phyloP scores from a whole-genome alignment of 2,113 vertebrate genomes.

The Kryptolebias marmoratus region DNA sequence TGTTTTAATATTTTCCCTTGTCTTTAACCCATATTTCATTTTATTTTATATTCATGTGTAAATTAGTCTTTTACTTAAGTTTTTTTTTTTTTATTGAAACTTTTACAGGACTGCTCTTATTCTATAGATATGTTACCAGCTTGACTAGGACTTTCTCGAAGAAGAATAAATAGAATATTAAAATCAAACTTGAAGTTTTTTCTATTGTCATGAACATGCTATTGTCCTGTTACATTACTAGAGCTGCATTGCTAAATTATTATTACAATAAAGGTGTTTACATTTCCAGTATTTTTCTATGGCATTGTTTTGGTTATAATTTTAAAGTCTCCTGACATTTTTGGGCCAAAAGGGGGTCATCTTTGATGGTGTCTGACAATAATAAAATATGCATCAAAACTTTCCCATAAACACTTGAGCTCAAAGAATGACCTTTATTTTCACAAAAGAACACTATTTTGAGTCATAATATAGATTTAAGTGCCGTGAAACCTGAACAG shows the following conservation, averaged over 20 bases:
- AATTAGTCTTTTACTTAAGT: too few relatives aligned
- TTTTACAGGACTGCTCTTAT: too few relatives aligned
- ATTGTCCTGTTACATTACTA: too few relatives aligned
- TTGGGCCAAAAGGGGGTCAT: background rate
- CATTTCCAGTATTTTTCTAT: background rate
- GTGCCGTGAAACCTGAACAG: background rate
- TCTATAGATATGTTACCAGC: too few relatives aligned
- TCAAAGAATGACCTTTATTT: constrained; percentile 6
- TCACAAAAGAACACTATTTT: constrained; percentile 14
- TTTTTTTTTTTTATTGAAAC: too few relatives aligned
- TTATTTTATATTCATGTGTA: too few relatives aligned
- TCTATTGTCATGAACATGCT: background rate
- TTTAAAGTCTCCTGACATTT: too few relatives aligned
- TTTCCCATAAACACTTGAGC: background rate
- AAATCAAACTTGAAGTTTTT: background rate
- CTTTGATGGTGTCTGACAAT: background rate
- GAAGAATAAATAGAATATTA: too few relatives aligned
- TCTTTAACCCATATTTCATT: too few relatives aligned
- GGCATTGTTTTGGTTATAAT: background rate
- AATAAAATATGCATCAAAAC: background rate
- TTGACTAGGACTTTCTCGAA: too few relatives aligned
- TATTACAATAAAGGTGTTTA: background rate
- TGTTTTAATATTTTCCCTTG: too few relatives aligned
- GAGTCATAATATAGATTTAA: background rate
- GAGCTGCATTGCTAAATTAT: background rate